Conservation (phyloP, 2,888 invertebrate species). For the Hymenopus coronatus region DNA sequence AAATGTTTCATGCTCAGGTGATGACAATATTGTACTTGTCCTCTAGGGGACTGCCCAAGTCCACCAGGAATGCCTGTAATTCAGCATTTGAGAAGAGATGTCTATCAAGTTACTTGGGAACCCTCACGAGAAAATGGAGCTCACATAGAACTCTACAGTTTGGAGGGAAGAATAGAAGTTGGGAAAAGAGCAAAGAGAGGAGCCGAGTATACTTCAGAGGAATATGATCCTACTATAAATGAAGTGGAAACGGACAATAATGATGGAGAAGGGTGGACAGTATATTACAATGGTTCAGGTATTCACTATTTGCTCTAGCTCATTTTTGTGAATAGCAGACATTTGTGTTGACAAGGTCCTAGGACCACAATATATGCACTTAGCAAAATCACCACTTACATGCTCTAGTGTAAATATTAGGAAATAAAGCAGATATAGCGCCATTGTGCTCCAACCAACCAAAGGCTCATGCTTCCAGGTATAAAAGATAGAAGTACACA, state of each 20-base stretch:
- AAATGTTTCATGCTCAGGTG: too few species aligned
- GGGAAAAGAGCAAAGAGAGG: conserved; percentile 26
- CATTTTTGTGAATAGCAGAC: too few species aligned
- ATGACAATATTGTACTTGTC: neutral
- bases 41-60: conserved; percentile 71
- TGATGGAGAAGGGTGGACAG: conserved; percentile 53
- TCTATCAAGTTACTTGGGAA: conserved; percentile 79
- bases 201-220: conserved; percentile 43
- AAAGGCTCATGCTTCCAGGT: too few species aligned
- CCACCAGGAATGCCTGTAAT: conserved; percentile 72
- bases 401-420: too few species aligned
- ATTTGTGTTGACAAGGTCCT: too few species aligned
- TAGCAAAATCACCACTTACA: too few species aligned
- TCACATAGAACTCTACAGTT: conserved; percentile 66
- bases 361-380: too few species aligned
- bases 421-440: too few species aligned
- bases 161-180: conserved; percentile 60
- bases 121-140: conserved; percentile 76
- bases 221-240: neutral
- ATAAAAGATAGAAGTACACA: too few species aligned
- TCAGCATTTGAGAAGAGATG: conserved; percentile 68
- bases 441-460: too few species aligned
- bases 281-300: conserved; percentile 76
- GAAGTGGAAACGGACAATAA: conserved; percentile 6
- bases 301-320: conserved; percentile 10